Conservation (phyloP, 1,140 invertebrate genomes). For the Helicorthomorpha holstii region DNA sequence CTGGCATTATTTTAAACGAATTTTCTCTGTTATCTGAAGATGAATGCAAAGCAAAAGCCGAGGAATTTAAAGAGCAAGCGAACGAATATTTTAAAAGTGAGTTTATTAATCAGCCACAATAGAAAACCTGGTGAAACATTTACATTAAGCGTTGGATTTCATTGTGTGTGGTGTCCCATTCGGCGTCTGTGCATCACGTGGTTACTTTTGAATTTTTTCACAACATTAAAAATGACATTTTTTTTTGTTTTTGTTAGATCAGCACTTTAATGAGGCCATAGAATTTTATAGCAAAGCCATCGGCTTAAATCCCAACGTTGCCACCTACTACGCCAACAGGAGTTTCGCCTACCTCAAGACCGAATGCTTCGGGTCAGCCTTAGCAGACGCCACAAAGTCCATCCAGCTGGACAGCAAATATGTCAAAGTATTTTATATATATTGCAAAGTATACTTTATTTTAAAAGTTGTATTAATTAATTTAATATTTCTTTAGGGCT, state of each 20-base stretch:
- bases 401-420: conserved; percentile 78
- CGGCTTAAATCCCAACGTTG: conserved; percentile 56
- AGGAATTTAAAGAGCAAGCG: conserved; percentile 61
- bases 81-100: conserved; percentile 75
- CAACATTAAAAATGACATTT: background rate
- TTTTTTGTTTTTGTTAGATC: conserved; percentile 43
- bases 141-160: too few relatives aligned
- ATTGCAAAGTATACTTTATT: background rate
- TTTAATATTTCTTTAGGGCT: conserved; percentile 29
- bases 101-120: conserved; percentile 14
- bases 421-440: conserved; percentile 54
- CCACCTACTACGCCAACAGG: conserved; percentile 80
- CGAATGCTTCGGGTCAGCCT: conserved; percentile 84
- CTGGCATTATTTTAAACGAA: too few relatives aligned
- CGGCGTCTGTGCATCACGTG: background rate
- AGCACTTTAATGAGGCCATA: conserved; percentile 76
- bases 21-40: too few relatives aligned
- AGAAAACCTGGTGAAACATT: background rate
- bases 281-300: conserved; percentile 83
- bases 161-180: background rate
- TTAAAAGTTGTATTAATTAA: conserved; percentile 1
- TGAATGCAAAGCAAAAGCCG: too few relatives aligned
- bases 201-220: background rate
- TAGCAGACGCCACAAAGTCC: conserved; percentile 77
- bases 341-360: conserved; percentile 84